phyloP scores from a whole-genome alignment of 2,888 invertebrate genomes.

The Tinea semifulvella region DNA sequence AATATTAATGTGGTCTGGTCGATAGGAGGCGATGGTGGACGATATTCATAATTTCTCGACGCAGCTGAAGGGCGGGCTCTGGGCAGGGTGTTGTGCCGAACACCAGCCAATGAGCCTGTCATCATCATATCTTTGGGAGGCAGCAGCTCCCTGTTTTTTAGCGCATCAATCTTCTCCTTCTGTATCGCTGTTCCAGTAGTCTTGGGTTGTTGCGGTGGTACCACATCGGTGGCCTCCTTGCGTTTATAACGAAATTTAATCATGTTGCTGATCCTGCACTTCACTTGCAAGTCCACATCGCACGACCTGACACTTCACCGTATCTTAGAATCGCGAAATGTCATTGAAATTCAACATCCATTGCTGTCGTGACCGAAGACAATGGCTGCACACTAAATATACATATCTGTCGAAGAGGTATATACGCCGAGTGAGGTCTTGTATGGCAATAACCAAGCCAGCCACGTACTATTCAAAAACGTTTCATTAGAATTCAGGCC shows the following conservation, averaged over 20 bases:
- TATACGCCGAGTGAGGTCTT: constrained; percentile 37
- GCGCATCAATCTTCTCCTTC: constrained; percentile 57
- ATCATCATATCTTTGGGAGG: constrained; percentile 56
- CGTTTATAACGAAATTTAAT: constrained; percentile 74
- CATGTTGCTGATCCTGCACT: constrained; percentile 46
- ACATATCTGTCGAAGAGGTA: constrained; percentile 28
- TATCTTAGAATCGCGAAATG: constrained; percentile 16
- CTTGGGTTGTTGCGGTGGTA: constrained; percentile 23
- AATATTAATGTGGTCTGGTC: constrained; percentile 46
- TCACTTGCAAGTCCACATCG: constrained; percentile 35
- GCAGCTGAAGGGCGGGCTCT: constrained; percentile 43
- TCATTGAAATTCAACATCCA: constrained; percentile 39
- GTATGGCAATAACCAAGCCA: constrained; percentile 52
- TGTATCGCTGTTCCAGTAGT: constrained; percentile 43
- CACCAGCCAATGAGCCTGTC: constrained; percentile 46
- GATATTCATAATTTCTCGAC: constrained; percentile 27
- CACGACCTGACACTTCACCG: constrained; percentile 13
- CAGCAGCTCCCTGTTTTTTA: constrained; percentile 49
- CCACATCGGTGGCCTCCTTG: constrained; percentile 58
- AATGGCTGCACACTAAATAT: constrained; percentile 49
- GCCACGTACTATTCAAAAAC: constrained; percentile 46
- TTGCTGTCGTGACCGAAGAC: constrained; percentile 36
- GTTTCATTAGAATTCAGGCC: constrained; percentile 45
- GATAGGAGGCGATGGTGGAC: constrained; percentile 18
- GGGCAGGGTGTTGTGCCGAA: constrained; percentile 55